These are phyloP conservation scores for Misgurnus anguillicaudatus DNA, from an alignment of 2,113 vertebrate genomes.

Conservation along the genomic window DNA sequence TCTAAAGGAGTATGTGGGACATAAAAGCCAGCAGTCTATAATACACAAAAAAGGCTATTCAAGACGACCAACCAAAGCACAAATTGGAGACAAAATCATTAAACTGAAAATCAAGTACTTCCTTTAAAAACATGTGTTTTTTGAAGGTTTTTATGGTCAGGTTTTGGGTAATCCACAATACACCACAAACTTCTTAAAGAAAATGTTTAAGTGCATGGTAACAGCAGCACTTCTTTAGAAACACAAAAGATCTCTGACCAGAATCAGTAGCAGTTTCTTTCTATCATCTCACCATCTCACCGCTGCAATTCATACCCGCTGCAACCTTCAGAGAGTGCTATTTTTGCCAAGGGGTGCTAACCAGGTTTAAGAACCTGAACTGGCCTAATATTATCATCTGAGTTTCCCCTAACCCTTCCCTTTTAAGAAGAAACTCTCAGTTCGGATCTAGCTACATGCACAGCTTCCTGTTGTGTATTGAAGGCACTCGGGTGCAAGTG, in stretches of 20 bases:
- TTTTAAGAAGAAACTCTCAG: neutral
- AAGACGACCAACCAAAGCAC: neutral
- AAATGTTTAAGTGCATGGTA: neutral
- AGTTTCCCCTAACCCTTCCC: neutral
- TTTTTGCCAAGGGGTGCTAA: neutral
- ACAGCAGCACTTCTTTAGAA: neutral
- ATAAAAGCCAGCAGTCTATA: neutral
- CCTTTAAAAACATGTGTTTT: constrained; percentile 1
- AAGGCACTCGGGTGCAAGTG: neutral
- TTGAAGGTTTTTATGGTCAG: neutral
- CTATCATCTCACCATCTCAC: neutral
- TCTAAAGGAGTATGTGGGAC: too few relatives aligned
- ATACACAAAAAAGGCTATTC: constrained; percentile 15
- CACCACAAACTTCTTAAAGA: constrained; percentile 29
- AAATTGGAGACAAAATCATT: neutral
- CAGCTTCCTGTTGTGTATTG: constrained; percentile 17
- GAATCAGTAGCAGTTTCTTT: neutral
- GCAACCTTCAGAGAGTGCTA: neutral
- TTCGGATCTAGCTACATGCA: neutral
- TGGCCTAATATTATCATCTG: neutral
- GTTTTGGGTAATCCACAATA: neutral
- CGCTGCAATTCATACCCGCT: neutral
- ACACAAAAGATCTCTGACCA: neutral
- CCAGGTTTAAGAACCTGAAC: neutral
- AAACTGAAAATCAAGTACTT: neutral